Evolutionary conservation across 2,888 invertebrate species (phyloP).

Genomic region (Eupithecia tripunctaria): DNA sequence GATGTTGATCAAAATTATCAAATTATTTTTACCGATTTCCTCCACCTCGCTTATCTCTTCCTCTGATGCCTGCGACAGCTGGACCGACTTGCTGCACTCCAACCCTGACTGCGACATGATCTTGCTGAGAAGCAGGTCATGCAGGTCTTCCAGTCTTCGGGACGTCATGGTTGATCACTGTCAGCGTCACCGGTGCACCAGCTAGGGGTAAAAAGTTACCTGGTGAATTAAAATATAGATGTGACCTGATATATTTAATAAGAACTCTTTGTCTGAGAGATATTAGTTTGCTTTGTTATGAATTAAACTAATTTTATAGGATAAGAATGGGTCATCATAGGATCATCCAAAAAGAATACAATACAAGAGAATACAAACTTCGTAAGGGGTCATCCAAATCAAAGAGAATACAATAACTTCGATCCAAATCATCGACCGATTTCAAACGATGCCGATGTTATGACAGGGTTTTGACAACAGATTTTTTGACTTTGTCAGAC

Average conservation of each 20-base stretch:
- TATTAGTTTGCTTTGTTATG: neutral
- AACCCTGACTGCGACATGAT: constrained; percentile 61
- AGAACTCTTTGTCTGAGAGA: neutral
- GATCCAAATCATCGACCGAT: too few species aligned
- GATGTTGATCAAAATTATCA: too few species aligned
- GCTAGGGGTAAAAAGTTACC: neutral
- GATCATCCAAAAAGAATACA: too few species aligned
- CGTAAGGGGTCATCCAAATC: too few species aligned
- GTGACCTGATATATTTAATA: neutral
- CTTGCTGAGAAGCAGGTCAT: constrained; percentile 54
- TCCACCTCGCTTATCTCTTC: constrained; percentile 46
- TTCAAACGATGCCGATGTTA: too few species aligned
- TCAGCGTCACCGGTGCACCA: neutral
- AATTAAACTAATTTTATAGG: neutral
- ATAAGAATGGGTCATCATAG: too few species aligned
- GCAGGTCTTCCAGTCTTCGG: constrained; percentile 58
- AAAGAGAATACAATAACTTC: neutral
- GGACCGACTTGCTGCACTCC: constrained; percentile 59
- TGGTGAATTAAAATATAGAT: neutral
- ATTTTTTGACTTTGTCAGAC: neutral
- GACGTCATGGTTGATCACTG: constrained; percentile 59
- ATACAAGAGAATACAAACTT: too few species aligned
- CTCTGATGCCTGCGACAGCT: constrained; percentile 43
- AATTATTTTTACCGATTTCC: constrained; percentile 50
- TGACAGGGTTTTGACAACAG: neutral